These are phyloP conservation scores for Ecliptopera silaceata DNA, from an alignment of 2,888 invertebrate species.

Conservation along the genomic window DNA sequence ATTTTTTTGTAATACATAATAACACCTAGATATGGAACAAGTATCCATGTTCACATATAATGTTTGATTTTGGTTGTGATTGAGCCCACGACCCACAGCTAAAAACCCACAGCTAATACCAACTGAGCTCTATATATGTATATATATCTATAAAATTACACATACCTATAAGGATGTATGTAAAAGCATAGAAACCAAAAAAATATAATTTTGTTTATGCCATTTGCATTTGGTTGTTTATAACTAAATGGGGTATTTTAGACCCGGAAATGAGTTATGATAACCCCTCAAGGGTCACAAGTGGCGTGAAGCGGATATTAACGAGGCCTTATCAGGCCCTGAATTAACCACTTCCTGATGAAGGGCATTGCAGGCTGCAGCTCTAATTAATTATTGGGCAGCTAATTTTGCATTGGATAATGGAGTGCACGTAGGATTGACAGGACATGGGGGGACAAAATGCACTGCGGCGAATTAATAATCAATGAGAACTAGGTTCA, in stretches of 20 bases:
- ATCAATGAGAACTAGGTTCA: neutral
- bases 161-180: no score
- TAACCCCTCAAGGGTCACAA: slow-evolving; percentile 44
- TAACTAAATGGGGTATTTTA: slow-evolving; percentile 12
- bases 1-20: no score
- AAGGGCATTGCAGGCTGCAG: slow-evolving; percentile 24
- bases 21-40: no score
- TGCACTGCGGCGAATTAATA: slow-evolving; percentile 1
- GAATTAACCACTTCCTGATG: slow-evolving; percentile 38
- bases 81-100: no score
- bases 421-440: slow-evolving; percentile 18
- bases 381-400: slow-evolving; percentile 32
- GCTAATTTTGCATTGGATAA: slow-evolving; percentile 23
- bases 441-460: slow-evolving; percentile 2
- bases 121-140: no score
- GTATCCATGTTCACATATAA: no score
- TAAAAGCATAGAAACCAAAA: no score
- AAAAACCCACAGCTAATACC: no score
- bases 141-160: no score
- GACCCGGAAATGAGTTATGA: slow-evolving; percentile 36
- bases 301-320: slow-evolving; percentile 65
- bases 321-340: slow-evolving; percentile 57
- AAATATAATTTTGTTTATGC: neutral
- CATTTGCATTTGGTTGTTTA: slow-evolving; percentile 1
- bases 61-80: no score